These are phyloP conservation scores for Apis florea DNA, from an alignment of 1,140 invertebrate species.

Conservation along the genomic window DNA sequence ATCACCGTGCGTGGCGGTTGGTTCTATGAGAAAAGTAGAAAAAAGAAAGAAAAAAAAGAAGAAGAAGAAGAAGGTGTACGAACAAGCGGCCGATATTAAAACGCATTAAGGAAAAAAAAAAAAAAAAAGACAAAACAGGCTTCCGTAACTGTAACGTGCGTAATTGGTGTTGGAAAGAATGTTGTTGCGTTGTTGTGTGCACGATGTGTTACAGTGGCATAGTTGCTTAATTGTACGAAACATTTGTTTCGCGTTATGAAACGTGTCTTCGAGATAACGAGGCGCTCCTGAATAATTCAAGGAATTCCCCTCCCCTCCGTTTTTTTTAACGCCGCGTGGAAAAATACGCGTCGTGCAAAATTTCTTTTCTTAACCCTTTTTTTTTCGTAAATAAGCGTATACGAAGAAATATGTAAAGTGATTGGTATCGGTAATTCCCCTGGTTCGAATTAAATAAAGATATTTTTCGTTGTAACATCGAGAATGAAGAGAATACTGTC, in stretches of 20 bases:
- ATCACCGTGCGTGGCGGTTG: not conserved
- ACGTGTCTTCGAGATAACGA: not conserved
- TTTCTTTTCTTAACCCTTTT: too few species aligned
- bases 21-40: not conserved
- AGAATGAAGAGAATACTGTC: too few species aligned
- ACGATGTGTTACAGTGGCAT: not conserved
- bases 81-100: too few species aligned
- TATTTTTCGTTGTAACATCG: too few species aligned
- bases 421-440: too few species aligned
- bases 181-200: too few species aligned
- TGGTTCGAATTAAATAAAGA: too few species aligned
- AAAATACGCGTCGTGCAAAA: too few species aligned
- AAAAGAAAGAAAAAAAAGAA: not conserved
- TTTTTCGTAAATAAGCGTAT: too few species aligned
- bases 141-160: conserved; percentile 11
- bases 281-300: not conserved
- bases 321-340: too few species aligned
- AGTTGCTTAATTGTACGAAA: not conserved
- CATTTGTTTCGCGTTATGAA: not conserved
- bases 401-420: too few species aligned
- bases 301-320: not conserved
- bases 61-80: not conserved
- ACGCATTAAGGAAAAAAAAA: not conserved
- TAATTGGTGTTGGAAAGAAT: not conserved
- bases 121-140: not conserved